phyloP scores from a whole-genome alignment of 2,113 vertebrate genomes.

The Boulengeromyrus knoepffleri region DNA sequence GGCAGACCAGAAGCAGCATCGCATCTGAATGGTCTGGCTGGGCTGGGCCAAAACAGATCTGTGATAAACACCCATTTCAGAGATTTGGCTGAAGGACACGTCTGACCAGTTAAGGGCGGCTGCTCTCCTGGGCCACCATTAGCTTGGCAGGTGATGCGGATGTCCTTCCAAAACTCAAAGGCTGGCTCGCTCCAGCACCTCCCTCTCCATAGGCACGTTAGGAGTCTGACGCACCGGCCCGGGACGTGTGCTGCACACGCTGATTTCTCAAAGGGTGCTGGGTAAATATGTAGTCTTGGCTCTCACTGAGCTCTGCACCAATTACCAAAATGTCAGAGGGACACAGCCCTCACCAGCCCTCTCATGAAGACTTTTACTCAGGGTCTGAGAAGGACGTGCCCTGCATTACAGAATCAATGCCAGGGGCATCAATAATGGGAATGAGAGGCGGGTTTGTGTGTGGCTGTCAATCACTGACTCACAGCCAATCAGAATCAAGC shows the following conservation, averaged over 20 bases:
- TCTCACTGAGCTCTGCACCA: background rate
- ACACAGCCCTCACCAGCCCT: background rate
- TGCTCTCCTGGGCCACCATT: background rate
- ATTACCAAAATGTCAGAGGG: background rate
- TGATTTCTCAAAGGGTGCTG: background rate
- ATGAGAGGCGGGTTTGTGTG: background rate
- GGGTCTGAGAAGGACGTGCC: background rate
- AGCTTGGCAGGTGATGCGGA: background rate
- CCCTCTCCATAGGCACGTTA: background rate
- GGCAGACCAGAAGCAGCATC: background rate
- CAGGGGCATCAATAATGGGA: background rate
- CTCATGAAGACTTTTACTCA: background rate
- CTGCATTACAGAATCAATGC: background rate
- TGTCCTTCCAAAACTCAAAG: slow-evolving; percentile 19
- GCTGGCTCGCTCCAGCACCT: background rate
- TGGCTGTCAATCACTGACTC: background rate
- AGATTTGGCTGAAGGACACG: slow-evolving; percentile 3
- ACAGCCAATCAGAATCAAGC: background rate
- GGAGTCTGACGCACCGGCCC: background rate
- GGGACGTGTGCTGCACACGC: background rate
- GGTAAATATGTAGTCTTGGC: background rate
- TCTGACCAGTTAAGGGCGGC: background rate
- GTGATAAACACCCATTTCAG: background rate
- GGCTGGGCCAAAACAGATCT: background rate
- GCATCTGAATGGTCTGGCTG: background rate